Evolutionary conservation across 2,797 vertebrate species (phyloP), one percentile per base, ranked within the genome.

Genomic region (Lophotriccus pileatus): DNA sequence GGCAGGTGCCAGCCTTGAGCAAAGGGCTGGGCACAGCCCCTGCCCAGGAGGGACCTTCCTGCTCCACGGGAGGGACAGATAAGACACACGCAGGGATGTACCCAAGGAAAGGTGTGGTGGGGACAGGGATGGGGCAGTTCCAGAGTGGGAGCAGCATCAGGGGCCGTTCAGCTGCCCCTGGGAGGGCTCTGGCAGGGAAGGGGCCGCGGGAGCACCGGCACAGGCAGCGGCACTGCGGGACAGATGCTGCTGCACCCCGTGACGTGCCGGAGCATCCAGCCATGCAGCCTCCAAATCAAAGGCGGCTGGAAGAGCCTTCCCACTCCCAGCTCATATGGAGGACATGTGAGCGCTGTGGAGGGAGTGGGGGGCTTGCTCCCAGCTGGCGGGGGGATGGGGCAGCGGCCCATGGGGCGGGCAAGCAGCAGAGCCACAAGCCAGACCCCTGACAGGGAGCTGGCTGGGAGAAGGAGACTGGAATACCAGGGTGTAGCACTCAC

Each of bases 201-300:
- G 1, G 67, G 11, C 8, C 23, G 36, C 1, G 1, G 3, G 7
- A 60, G 43, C 34, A 53, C 49, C 2, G 1, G 73, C 27, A 27
- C 27, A 41, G 37, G 80, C 89, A 53, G 36, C 15, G 4, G 69
- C 7, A 10, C 78, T 78, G 82, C 4, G 4, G 85, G 74, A 36
- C 82, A 87, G 89, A 85, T 89, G 91, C 80, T 84, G 84, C 88
- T 39, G 78, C 58, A 6, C 32, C 70, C 84, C 8, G 1, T 44
- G 81, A 43, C 1, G 14, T 62, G 82, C 78, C 1, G 1, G 82
- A n/a, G 8, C 66, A 64, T 87, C 84, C 89, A 83, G 72, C 82
- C 89, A 43, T 39, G 30, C 9, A 9, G 67, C 52, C 67, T 73
- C 56, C 69, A 74, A 89, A 94, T 91, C 72, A 83, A 91, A 92